phyloP scores from a whole-genome alignment of 2,888 invertebrate genomes.

The Iselma pallidipennis region DNA sequence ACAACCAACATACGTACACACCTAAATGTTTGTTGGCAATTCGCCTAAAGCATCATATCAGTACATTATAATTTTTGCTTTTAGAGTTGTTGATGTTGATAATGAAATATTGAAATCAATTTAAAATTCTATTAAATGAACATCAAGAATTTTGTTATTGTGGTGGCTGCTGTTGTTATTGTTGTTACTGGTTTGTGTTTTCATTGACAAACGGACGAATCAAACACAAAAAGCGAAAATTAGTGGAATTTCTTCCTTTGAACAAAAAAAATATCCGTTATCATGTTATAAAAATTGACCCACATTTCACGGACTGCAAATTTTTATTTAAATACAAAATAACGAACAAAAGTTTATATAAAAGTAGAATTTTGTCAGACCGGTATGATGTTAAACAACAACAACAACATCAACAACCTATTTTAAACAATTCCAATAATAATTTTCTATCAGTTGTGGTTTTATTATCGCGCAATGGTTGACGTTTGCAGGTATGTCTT shows the following conservation, averaged over 20 bases:
- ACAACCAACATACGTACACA: background rate
- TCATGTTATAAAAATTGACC: slow-evolving; percentile 2
- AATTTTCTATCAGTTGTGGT: background rate
- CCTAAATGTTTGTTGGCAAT: slow-evolving; percentile 6
- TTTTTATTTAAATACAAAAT: background rate
- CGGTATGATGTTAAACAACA: background rate
- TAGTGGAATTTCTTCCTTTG: too few species aligned
- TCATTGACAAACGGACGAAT: too few species aligned
- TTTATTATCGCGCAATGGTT: slow-evolving; percentile 8
- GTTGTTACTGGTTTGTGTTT: too few species aligned
- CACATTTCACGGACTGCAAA: slow-evolving; percentile 4
- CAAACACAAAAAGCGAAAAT: too few species aligned
- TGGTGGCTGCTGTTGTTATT: too few species aligned
- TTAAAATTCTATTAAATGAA: too few species aligned
- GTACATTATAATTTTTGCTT: background rate
- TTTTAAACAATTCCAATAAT: background rate
- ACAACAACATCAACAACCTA: too few species aligned
- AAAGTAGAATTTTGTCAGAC: background rate
- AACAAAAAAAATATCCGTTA: background rate
- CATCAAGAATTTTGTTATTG: too few species aligned
- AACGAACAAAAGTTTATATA: too few species aligned
- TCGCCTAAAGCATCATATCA: slow-evolving; percentile 11
- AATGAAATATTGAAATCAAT: slow-evolving; percentile 9
- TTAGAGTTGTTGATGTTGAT: slow-evolving; percentile 17
- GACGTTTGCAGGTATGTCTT: slow-evolving; percentile 21